phyloP scores from a whole-genome alignment of 2,113 vertebrate genomes.

The Rhynchomys soricoides region DNA sequence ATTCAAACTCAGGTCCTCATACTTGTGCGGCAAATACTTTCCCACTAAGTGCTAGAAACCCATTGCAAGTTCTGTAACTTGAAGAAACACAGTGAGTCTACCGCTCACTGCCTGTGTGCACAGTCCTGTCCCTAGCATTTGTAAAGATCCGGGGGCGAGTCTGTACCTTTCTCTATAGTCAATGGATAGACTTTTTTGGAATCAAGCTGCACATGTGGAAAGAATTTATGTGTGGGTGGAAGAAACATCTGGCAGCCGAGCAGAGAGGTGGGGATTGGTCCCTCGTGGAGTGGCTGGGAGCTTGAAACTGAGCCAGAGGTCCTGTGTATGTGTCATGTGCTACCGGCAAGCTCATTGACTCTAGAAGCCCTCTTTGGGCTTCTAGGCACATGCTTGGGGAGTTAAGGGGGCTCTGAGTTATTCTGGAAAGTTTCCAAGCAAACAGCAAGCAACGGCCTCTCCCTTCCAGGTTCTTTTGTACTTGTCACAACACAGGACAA shows the following conservation, averaged over 20 bases:
- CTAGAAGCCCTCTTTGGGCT: background rate
- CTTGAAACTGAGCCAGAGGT: background rate
- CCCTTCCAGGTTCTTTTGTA: background rate
- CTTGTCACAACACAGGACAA: background rate
- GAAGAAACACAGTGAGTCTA: background rate
- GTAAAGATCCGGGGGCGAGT: background rate
- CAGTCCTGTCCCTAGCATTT: background rate
- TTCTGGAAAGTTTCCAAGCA: background rate
- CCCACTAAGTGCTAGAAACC: background rate
- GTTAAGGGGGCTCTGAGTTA: background rate
- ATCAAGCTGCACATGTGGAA: background rate
- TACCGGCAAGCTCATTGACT: accelerated
- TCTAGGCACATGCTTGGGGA: background rate
- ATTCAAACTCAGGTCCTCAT: background rate
- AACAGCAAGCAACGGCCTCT: background rate
- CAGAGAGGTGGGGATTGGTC: background rate
- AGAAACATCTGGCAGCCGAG: background rate
- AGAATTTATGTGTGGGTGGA: background rate
- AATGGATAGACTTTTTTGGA: background rate
- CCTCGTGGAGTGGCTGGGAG: background rate
- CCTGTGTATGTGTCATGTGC: background rate
- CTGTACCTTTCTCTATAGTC: background rate
- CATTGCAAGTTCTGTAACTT: background rate
- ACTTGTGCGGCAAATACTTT: no score
- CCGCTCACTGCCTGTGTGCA: background rate